phyloP scores from a whole-genome alignment of 2,888 invertebrate species.

The Catocala fraxini region DNA sequence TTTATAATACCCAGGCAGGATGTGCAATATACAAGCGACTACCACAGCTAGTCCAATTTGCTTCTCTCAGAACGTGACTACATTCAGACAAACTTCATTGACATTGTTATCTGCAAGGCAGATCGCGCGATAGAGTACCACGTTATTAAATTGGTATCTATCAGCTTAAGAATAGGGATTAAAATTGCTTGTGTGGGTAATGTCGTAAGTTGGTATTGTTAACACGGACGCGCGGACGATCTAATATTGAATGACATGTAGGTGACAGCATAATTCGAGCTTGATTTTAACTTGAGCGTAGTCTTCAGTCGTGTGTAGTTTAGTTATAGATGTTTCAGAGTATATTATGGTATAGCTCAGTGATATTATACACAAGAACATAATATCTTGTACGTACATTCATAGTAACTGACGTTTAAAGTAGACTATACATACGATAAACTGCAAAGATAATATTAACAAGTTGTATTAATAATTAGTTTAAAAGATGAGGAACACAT shows the following conservation, averaged over 20 bases:
- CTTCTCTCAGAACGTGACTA: slow-evolving; percentile 3
- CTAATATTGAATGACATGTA: slow-evolving; percentile 14
- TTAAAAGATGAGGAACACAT: too few relatives aligned
- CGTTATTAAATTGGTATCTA: not conserved
- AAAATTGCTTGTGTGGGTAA: not conserved
- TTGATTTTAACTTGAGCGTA: slow-evolving; percentile 7
- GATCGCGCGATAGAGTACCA: not conserved
- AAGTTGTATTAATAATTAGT: too few relatives aligned
- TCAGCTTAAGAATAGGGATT: not conserved
- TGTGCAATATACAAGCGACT: slow-evolving; percentile 5
- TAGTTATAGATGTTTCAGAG: not conserved
- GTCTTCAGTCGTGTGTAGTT: not conserved
- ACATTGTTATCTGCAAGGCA: slow-evolving; percentile 1
- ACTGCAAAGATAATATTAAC: too few relatives aligned
- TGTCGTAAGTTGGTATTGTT: not conserved
- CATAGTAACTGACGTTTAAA: too few relatives aligned
- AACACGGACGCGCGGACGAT: slow-evolving; percentile 6
- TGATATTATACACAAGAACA: too few relatives aligned
- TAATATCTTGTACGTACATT: too few relatives aligned
- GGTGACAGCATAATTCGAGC: slow-evolving; percentile 12
- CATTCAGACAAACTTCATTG: slow-evolving; percentile 2
- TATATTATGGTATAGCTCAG: too few relatives aligned
- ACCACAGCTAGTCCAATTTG: slow-evolving; percentile 3
- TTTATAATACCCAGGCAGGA: not conserved
- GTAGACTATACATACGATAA: too few relatives aligned